Evolutionary conservation across 2,888 invertebrate species (phyloP).

Genomic region (Pandemis corylana): DNA sequence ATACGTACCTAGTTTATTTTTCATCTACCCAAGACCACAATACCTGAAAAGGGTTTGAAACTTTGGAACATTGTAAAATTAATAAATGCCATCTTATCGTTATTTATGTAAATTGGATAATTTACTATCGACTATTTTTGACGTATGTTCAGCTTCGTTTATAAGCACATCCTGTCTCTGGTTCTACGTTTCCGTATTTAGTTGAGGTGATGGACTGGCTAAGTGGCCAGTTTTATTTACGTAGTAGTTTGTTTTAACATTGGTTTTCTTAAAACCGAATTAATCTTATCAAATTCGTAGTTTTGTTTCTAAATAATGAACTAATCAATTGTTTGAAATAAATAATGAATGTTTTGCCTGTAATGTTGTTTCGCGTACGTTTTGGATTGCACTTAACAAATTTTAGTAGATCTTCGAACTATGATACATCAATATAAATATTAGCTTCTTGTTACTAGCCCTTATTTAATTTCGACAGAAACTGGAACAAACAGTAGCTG

Average conservation of each 20-base stretch:
- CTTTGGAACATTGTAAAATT: not conserved
- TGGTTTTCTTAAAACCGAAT: not conserved
- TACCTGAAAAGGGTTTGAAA: not conserved
- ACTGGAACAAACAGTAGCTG: slow-evolving; percentile 96
- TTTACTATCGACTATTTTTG: slow-evolving; percentile 9
- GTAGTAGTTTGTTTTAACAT: slow-evolving; percentile 18
- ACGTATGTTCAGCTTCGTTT: slow-evolving; percentile 15
- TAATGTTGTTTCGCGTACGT: not conserved
- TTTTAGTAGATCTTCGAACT: not conserved
- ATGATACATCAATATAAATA: not conserved
- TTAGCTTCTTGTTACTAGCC: not conserved
- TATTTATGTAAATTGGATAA: not conserved
- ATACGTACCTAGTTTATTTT: not conserved
- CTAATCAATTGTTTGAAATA: not conserved
- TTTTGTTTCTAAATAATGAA: slow-evolving; percentile 1
- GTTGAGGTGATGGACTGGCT: slow-evolving; percentile 29
- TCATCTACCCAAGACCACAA: not conserved
- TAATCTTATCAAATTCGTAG: not conserved
- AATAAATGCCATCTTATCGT: not conserved
- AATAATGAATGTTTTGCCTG: not conserved
- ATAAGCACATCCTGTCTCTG: slow-evolving; percentile 38
- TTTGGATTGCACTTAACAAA: not conserved
- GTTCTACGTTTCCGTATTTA: slow-evolving; percentile 24
- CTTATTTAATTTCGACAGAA: slow-evolving; percentile 81
- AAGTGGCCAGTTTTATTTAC: slow-evolving; percentile 9